Evolutionary conservation across 1,140 invertebrate species (phyloP).

Genomic region (Zaprionus lachaisei): DNA sequence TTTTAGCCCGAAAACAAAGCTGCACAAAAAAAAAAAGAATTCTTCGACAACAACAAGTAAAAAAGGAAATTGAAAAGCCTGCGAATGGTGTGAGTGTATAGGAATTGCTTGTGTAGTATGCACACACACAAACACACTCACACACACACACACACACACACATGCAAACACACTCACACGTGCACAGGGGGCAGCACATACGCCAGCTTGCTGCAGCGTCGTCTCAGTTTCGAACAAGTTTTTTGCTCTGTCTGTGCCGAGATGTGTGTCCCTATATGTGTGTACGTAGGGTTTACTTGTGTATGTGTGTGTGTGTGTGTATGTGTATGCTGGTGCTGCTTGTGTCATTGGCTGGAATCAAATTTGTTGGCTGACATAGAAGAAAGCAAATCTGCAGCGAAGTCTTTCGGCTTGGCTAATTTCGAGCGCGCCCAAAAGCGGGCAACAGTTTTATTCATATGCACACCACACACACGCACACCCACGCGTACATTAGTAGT

Average conservation of each 20-base stretch:
- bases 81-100: slow-evolving; percentile 17
- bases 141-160: slow-evolving; percentile 7
- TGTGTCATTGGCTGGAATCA: slow-evolving; percentile 15
- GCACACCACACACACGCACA: slow-evolving; percentile 12
- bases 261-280: slow-evolving; percentile 8
- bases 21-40: slow-evolving; percentile 30
- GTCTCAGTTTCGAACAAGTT: slow-evolving; percentile 36
- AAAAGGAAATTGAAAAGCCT: slow-evolving; percentile 53
- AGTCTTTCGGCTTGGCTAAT: slow-evolving; percentile 15
- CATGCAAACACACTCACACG: slow-evolving; percentile 1
- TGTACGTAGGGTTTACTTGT: slow-evolving; percentile 1
- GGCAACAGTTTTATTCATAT: slow-evolving; percentile 27
- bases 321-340: background rate
- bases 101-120: slow-evolving; percentile 29
- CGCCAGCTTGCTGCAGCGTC: slow-evolving; percentile 2
- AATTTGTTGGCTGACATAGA: slow-evolving; percentile 17
- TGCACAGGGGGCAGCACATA: background rate
- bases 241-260: slow-evolving; percentile 12
- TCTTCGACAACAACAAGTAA: slow-evolving; percentile 40
- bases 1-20: slow-evolving; percentile 33
- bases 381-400: slow-evolving; percentile 12
- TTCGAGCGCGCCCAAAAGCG: slow-evolving; percentile 33
- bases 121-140: slow-evolving; percentile 18
- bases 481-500: slow-evolving; percentile 49
- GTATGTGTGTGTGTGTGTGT: slow-evolving; percentile 11